phyloP scores from a whole-genome alignment of 1,140 invertebrate species.

The Tetragnatha versicolor region DNA sequence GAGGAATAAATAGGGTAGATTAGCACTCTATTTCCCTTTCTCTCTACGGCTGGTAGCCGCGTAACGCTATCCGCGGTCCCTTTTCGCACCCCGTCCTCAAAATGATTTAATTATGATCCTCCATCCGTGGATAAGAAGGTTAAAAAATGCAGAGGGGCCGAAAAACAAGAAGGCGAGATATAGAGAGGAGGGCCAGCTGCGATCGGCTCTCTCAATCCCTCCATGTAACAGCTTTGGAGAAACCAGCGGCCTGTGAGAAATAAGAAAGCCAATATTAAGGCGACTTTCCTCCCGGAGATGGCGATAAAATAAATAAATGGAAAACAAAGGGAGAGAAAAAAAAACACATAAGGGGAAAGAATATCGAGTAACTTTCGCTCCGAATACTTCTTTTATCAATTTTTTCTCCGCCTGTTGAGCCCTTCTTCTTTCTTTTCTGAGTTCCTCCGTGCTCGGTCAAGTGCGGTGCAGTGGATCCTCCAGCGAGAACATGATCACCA shows the following conservation, averaged over 20 bases:
- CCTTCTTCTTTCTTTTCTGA: conserved; percentile 1
- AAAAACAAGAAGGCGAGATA: neutral
- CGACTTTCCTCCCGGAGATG: no score
- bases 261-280: conserved; percentile 48
- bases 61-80: conserved; percentile 10
- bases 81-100: conserved; percentile 41
- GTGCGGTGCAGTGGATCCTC: conserved; percentile 40
- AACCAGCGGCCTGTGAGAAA: conserved; percentile 37
- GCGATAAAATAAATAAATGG: no score
- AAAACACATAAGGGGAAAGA: conserved; percentile 15
- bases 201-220: no score
- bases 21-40: no score
- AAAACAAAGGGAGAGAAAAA: no score
- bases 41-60: neutral
- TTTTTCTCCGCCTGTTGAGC: conserved; percentile 40
- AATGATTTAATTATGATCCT: conserved; percentile 48
- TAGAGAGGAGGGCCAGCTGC: conserved; percentile 8
- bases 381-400: conserved; percentile 50
- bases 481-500: conserved; percentile 38
- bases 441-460: neutral
- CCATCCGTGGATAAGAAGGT: conserved; percentile 8
- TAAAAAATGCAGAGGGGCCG: conserved; percentile 9
- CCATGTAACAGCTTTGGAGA: no score
- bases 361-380: conserved; percentile 16
- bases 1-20: no score